Base-by-base conservation (phyloP, 64 coral and sea anemone genomes). In the Cladopsammia gracilis region DNA sequence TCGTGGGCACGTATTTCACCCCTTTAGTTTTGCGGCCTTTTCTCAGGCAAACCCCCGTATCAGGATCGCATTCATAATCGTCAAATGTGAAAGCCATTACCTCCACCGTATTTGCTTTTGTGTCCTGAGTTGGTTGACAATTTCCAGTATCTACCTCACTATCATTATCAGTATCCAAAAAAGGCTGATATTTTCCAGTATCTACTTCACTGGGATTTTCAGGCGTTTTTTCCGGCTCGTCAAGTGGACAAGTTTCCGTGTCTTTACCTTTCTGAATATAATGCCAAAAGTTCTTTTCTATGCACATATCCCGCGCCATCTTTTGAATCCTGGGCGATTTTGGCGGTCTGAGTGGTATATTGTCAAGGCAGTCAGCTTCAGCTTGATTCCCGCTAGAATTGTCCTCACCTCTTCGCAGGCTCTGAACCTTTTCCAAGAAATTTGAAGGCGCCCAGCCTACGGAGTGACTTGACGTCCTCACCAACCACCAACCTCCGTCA, bases 361-460 rank as follows among this genome's bases (percentile, higher is more conserved):
- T 25, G 8, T 78, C 71, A 12, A 58, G 25, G 8, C 58, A 3
- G 18, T 83, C 71, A 22, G 22, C 57, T 71, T 82, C 78, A 3
- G 23, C n/a, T 50, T 74, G 68, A 5, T 59, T 34, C 20, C 68
- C 89, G 9, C 11, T 6, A 19, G 45, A 16, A 5, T 45, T 18
- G 3, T 64, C 16, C 6, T 42, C 15, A 60, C 45, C 8, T 43
- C 68, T 70, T 59, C 23, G 71, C 9, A 91, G 58, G 10, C 71
- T 95, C 45, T 61, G 75, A 16, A 69, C 84, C n/a, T 89, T 90
- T 13, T 94, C 92, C 18, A 98, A 88, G 51, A 76, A 98, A 62
- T 98, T 98, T 53, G 96, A 98, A 4, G 96, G 96, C 54, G 96
- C 96, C 96, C 96, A 98, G 25, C 96, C 96, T 66, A 94, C 79